A percentile compares a stretch with the other conserved stretches of the same genome.
Evolutionary conservation across 2,113 vertebrate genomes (phyloP).

Genomic region (Datnioides undecimradiatus): DNA sequence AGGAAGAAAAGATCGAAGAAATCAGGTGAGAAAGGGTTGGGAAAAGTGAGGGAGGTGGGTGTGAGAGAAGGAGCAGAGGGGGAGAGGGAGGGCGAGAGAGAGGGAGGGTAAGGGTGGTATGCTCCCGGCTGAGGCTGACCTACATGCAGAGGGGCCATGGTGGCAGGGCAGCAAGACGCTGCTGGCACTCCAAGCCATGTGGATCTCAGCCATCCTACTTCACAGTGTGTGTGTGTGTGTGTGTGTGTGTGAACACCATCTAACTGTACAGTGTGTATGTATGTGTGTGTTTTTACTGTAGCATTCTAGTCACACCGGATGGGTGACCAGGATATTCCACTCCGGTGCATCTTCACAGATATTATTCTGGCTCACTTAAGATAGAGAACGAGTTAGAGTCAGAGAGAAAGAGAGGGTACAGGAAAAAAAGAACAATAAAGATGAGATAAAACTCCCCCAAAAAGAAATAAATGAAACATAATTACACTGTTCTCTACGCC

Average conservation of each 20-base stretch:
- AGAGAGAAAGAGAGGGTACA: background rate
- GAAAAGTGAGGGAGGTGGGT: conserved; percentile 11
- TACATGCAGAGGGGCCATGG: conserved; percentile 74
- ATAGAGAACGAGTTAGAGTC: background rate
- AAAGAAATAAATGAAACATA: background rate
- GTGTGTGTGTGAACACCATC: conserved; percentile 11
- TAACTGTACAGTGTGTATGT: conserved; percentile 17
- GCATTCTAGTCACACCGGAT: conserved; percentile 52
- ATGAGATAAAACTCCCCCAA: background rate
- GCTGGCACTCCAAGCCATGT: conserved; percentile 61
- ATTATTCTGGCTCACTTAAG: conserved; percentile 58
- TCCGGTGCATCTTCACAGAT: conserved; percentile 54
- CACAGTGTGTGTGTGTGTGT: conserved; percentile 28
- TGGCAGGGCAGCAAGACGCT: conserved; percentile 65
- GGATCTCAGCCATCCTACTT: conserved; percentile 54
- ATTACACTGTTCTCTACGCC: background rate
- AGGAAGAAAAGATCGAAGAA: background rate
- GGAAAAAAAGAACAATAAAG: background rate
- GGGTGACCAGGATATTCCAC: conserved; percentile 66
- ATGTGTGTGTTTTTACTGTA: conserved; percentile 40
- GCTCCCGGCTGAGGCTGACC: conserved; percentile 67
- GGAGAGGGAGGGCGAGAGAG: background rate
- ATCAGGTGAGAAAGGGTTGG: conserved; percentile 11
- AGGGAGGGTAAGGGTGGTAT: conserved; percentile 20
- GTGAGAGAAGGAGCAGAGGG: conserved; percentile 10